These are phyloP conservation scores for Halcyon badia DNA, from an alignment of 2,797 vertebrate genomes.

Conservation along the genomic window DNA sequence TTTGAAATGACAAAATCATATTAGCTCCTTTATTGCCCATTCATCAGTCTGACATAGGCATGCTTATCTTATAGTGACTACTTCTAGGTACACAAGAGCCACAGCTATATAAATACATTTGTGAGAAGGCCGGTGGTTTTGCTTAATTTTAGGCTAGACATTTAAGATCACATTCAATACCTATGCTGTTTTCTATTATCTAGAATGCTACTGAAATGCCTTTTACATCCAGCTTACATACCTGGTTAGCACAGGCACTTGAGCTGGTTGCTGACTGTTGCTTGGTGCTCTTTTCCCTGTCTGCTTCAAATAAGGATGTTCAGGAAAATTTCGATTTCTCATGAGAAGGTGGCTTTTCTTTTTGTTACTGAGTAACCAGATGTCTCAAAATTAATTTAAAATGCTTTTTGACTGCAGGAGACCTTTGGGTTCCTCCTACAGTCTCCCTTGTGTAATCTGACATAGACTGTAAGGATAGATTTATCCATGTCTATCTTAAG, in stretches of 20 bases:
- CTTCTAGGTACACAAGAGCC: background rate
- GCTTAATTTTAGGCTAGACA: background rate
- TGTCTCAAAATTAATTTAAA: background rate
- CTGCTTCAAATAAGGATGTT: background rate
- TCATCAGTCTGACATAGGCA: background rate
- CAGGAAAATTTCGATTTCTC: background rate
- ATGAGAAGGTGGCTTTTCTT: fast-evolving
- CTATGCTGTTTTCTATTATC: background rate
- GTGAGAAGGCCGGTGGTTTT: background rate
- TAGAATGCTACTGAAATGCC: background rate
- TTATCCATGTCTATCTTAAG: background rate
- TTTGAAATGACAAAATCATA: background rate
- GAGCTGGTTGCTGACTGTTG: background rate
- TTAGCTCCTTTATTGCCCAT: background rate
- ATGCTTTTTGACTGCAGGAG: background rate
- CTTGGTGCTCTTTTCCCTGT: background rate
- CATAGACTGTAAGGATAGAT: background rate
- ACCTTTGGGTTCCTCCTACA: background rate
- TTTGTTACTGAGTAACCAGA: background rate
- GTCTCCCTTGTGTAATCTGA: background rate
- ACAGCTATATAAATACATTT: background rate
- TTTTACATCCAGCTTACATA: background rate
- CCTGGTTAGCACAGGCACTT: background rate
- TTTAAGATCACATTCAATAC: background rate
- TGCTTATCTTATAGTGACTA: background rate